Evolutionary conservation across 2,113 vertebrate genomes (phyloP).

Genomic region (Passer domesticus): DNA sequence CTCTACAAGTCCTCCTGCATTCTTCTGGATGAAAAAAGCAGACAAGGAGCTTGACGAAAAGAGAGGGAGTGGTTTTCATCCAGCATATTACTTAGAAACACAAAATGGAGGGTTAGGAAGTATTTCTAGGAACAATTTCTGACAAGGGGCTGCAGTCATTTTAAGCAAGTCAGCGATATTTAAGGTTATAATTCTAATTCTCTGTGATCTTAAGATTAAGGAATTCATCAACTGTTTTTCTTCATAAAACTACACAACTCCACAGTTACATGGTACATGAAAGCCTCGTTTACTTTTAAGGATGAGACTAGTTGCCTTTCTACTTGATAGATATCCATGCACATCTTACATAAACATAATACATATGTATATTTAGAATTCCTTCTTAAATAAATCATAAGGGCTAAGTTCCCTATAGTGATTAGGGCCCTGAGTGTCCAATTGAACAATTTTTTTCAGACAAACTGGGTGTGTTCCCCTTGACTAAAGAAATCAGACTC

Average conservation of each 20-base stretch:
- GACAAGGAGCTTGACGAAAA: neutral
- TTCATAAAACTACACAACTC: neutral
- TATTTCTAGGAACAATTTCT: slow-evolving; percentile 1
- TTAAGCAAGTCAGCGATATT: slow-evolving; percentile 8
- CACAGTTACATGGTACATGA: neutral
- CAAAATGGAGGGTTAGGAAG: slow-evolving; percentile 36
- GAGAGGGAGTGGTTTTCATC: neutral
- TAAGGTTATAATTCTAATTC: neutral
- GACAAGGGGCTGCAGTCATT: neutral
- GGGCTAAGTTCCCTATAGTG: neutral
- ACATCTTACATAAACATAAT: neutral
- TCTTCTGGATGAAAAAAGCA: neutral
- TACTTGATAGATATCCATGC: neutral
- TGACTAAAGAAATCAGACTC: neutral
- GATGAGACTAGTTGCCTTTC: neutral
- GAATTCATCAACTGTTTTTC: neutral
- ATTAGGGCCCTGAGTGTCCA: neutral
- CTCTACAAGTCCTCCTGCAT: neutral
- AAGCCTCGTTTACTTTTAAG: neutral
- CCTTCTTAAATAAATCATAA: neutral
- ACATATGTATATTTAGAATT: neutral
- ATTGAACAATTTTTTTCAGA: neutral
- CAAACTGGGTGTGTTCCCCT: neutral
- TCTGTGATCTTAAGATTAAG: neutral
- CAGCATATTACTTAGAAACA: slow-evolving; percentile 18